Conservation (phyloP, 35 echinoderm and acorn worm species). For the Stichopus chloronotus region DNA sequence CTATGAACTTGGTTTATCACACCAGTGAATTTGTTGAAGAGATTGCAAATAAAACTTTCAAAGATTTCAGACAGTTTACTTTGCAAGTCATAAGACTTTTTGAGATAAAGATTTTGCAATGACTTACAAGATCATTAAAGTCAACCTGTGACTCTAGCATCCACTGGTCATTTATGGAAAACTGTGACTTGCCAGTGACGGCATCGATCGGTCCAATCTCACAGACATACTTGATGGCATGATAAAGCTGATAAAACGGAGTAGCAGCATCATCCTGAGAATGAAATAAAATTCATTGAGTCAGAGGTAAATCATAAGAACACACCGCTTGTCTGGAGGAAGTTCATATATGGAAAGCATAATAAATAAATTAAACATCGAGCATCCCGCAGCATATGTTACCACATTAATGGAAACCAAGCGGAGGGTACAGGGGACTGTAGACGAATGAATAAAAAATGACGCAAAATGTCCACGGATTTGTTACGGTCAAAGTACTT, state of each 20-base stretch:
- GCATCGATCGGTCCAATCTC: slow-evolving; percentile 75
- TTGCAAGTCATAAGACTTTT: too few relatives aligned
- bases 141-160: slow-evolving; percentile 49
- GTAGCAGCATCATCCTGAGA: slow-evolving; percentile 34
- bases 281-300: neutral
- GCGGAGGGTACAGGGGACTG: neutral
- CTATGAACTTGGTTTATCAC: neutral
- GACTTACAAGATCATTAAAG: slow-evolving; percentile 58
- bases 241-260: slow-evolving; percentile 54
- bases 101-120: too few relatives aligned
- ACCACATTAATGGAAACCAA: neutral
- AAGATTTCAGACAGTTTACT: too few relatives aligned
- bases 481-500: too few relatives aligned
- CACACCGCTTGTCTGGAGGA: too few relatives aligned
- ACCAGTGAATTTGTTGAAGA: neutral
- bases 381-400: neutral
- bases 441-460: neutral
- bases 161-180: slow-evolving; percentile 61
- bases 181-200: slow-evolving; percentile 62
- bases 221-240: slow-evolving; percentile 68
- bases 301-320: neutral
- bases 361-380: too few relatives aligned
- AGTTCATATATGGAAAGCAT: too few relatives aligned
- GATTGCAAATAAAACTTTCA: too few relatives aligned
- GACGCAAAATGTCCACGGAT: too few relatives aligned